phyloP scores from a whole-genome alignment of 2,888 invertebrate species.

The Drosophila nigricruria region DNA sequence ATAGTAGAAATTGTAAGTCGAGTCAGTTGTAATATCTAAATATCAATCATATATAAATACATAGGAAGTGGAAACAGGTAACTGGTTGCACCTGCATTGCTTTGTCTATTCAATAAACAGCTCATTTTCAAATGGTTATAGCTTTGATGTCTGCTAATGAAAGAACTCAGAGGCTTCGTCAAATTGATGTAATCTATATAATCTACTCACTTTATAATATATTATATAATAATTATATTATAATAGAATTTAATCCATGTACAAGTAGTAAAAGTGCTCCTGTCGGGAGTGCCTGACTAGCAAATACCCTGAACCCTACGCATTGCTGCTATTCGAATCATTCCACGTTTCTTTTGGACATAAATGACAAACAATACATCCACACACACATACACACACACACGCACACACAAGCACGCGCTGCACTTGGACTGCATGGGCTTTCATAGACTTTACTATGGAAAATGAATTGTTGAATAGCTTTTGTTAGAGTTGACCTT shows the following conservation, averaged over 20 bases:
- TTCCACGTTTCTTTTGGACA: too few relatives aligned
- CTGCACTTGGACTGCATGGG: not conserved
- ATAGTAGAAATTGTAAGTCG: not conserved
- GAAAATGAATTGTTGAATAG: not conserved
- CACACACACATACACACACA: not conserved
- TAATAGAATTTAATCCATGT: too few relatives aligned
- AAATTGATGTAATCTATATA: too few relatives aligned
- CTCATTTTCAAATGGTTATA: not conserved
- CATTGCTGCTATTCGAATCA: too few relatives aligned
- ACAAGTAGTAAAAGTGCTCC: too few relatives aligned
- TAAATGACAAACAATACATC: not conserved
- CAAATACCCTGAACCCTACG: too few relatives aligned
- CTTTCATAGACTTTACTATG: not conserved
- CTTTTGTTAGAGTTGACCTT: not conserved
- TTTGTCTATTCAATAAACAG: not conserved
- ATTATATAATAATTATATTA: too few relatives aligned
- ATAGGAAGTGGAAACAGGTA: not conserved
- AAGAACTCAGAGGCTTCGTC: too few relatives aligned
- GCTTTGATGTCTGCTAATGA: not conserved
- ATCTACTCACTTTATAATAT: too few relatives aligned
- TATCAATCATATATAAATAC: not conserved
- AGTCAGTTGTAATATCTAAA: not conserved
- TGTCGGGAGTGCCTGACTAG: too few relatives aligned
- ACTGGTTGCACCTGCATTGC: not conserved
- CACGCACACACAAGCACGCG: not conserved